Conservation (phyloP, 1,140 invertebrate species). For the Theocolax elegans region DNA sequence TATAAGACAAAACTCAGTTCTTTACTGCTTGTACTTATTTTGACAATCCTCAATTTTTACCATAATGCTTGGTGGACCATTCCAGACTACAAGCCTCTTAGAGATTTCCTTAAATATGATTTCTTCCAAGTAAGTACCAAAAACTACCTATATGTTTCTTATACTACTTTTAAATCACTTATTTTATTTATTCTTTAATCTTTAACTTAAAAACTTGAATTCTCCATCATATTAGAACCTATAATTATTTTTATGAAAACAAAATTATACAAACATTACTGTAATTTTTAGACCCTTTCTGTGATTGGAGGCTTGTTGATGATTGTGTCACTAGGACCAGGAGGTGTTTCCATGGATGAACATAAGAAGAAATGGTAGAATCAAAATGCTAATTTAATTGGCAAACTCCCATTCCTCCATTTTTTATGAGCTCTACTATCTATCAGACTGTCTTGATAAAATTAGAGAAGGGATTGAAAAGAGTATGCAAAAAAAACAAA, state of each 20-base stretch:
- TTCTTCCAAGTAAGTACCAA: slow-evolving; percentile 90
- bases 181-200: too few species aligned
- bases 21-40: slow-evolving; percentile 89
- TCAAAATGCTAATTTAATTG: slow-evolving; percentile 23
- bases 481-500: slow-evolving; percentile 31
- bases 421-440: slow-evolving; percentile 33
- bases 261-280: too few species aligned
- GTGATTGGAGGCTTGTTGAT: slow-evolving; percentile 99
- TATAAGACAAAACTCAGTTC: slow-evolving; percentile 99
- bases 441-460: slow-evolving; percentile 29
- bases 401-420: slow-evolving; percentile 42
- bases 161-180: too few species aligned
- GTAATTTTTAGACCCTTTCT: slow-evolving; percentile 94
- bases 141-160: too few species aligned
- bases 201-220: too few species aligned
- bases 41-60: slow-evolving; percentile 93
- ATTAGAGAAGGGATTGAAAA: slow-evolving; percentile 23
- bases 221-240: too few species aligned
- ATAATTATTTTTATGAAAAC: too few species aligned
- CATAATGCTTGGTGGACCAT: slow-evolving; percentile 99
- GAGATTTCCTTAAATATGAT: slow-evolving; percentile 99
- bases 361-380: slow-evolving; percentile 98
- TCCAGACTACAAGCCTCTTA: slow-evolving; percentile 91
- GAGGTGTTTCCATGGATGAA: slow-evolving; percentile 99
- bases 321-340: slow-evolving; percentile 97